Percentiles rank a stretch among this genome's conserved stretches.
phyloP scores from a whole-genome alignment of 1,140 invertebrate genomes.

The Piezodorus guildinii region DNA sequence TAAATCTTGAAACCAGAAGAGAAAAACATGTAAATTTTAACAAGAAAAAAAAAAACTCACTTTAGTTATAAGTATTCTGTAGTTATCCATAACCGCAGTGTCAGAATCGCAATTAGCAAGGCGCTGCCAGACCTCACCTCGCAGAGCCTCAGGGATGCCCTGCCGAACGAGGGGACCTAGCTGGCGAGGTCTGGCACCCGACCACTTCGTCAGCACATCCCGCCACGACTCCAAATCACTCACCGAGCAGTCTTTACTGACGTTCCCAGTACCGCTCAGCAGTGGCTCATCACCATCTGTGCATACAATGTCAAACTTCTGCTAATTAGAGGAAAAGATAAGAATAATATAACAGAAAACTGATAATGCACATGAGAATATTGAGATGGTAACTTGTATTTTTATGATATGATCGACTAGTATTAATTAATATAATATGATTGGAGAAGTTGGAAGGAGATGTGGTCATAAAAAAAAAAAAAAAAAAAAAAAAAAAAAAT shows the following conservation, averaged over 20 bases:
- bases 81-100: conserved; percentile 78
- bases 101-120: conserved; percentile 76
- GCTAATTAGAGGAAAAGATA: neutral
- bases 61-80: conserved; percentile 83
- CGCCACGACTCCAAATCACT: conserved; percentile 86
- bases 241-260: conserved; percentile 91
- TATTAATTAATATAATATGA: too few relatives aligned
- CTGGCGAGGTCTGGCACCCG: conserved; percentile 63
- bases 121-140: conserved; percentile 95
- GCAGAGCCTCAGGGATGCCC: conserved; percentile 88
- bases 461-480: too few relatives aligned
- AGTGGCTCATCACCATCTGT: conserved; percentile 88
- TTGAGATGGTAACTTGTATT: too few relatives aligned
- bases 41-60: conserved; percentile 35
- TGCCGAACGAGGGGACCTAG: conserved; percentile 64
- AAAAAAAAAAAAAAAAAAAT: too few relatives aligned
- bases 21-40: neutral
- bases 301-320: conserved; percentile 21
- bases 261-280: conserved; percentile 87
- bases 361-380: too few relatives aligned
- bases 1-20: neutral
- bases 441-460: too few relatives aligned
- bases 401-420: too few relatives aligned
- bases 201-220: conserved; percentile 76
- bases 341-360: too few relatives aligned